Percentiles rank a stretch among this genome's conserved stretches.
phyloP scores from a whole-genome alignment of 2,113 vertebrate species.

The Dromas ardeola region DNA sequence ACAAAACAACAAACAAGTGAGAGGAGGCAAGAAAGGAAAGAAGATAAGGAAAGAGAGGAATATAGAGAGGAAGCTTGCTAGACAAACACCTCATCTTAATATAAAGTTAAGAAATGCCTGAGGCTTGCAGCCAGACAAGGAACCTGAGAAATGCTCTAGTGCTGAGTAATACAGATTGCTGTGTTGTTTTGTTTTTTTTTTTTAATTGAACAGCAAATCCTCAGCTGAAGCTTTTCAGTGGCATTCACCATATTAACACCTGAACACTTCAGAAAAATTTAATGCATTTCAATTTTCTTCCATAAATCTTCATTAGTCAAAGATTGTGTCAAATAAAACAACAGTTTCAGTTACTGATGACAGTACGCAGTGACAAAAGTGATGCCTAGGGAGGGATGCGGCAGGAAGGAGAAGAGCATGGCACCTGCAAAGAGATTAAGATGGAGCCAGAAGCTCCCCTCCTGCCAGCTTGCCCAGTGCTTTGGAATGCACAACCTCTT shows the following conservation, averaged over 20 bases:
- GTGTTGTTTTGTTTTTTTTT: rapidly evolving
- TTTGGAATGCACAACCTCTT: neutral
- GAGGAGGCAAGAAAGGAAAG: neutral
- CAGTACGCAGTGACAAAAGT: neutral
- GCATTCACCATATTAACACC: neutral
- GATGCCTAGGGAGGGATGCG: neutral
- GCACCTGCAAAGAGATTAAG: neutral
- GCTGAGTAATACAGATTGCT: neutral
- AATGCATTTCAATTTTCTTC: neutral
- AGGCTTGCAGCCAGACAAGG: neutral
- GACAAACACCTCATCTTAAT: neutral
- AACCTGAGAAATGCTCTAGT: neutral
- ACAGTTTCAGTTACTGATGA: neutral
- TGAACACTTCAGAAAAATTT: neutral
- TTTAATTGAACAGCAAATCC: neutral
- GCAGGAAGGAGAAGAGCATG: neutral
- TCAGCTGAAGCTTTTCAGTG: neutral
- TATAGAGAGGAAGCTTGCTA: neutral
- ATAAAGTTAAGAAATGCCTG: neutral
- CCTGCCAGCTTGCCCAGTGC: neutral
- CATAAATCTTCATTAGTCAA: neutral
- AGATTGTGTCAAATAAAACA: rapidly evolving
- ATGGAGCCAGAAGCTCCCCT: neutral
- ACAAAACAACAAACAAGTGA: neutral
- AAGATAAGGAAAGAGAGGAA: neutral